A percentile compares a stretch with the other conserved stretches of the same genome.
Conservation (phyloP, 2,888 invertebrate genomes). For the Falcaria lacertinaria region DNA sequence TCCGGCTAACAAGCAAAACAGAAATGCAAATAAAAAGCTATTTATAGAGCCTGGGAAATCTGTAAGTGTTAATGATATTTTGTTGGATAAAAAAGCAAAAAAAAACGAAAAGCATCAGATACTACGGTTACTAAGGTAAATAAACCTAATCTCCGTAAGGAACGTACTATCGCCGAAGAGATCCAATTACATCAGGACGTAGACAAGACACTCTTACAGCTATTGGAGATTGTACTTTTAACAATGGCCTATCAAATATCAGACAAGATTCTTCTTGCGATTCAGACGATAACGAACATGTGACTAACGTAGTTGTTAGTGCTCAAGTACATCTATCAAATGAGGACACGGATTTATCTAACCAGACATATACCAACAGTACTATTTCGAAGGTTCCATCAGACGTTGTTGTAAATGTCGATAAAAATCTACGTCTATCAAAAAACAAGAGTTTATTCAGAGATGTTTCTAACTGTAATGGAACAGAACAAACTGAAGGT, state of each 20-base stretch:
- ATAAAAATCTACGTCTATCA: constrained; percentile 6
- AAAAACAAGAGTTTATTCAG: constrained; percentile 5
- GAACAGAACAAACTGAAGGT: constrained; percentile 4
- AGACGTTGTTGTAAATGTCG: constrained; percentile 6
- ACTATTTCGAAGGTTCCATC: constrained; percentile 4
- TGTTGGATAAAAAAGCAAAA: constrained; percentile 4
- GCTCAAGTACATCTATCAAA: constrained; percentile 5
- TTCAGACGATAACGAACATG: constrained; percentile 5
- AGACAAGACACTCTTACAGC: constrained; percentile 5
- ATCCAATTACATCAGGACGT: constrained; percentile 4
- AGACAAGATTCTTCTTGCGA: constrained; percentile 6
- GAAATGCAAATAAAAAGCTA: constrained; percentile 8
- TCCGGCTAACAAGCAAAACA: constrained; percentile 4
- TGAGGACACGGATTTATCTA: constrained; percentile 3
- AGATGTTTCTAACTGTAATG: constrained; percentile 3
- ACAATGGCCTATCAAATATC: constrained; percentile 5
- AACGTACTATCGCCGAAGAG: constrained; percentile 3
- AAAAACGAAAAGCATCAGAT: constrained; percentile 7
- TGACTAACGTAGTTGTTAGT: constrained; percentile 4
- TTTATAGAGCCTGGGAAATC: constrained; percentile 8
- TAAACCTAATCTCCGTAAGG: constrained; percentile 1
- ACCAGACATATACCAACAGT: constrained; percentile 2
- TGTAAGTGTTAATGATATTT: constrained; percentile 7
- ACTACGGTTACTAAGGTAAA: constrained; percentile 3
- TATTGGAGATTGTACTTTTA: constrained; percentile 6